Evolutionary conservation across 2,888 invertebrate genomes (phyloP), one percentile per base, ranked within the genome.

Genomic region (Dasysyrphus tricinctus): DNA sequence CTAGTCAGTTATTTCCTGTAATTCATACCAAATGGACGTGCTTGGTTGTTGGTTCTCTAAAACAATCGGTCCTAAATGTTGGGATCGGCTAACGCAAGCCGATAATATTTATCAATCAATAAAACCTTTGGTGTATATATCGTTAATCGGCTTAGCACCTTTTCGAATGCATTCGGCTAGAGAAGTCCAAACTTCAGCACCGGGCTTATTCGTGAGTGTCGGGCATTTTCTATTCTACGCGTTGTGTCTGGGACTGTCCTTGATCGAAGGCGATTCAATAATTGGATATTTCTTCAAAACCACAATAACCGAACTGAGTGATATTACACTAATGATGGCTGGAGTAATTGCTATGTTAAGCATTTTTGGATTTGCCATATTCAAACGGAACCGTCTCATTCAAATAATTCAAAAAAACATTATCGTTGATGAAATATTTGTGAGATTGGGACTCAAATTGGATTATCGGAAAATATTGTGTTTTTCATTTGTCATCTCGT

Each of bases 241-340:
- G 0, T 29, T 91, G 34, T 92, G 91, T 49, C 90, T 91, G 29
- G 89, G 89, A 9, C 81, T 89, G 11, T 91, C 92, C 0, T 78
- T 90, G 3, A 73, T 63, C 24, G 91, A 91, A 76, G 89, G 90
- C 0, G 92, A 91, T 59, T 92, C 91, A 57, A 91, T 92, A 32
- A 92, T 92, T 56, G 91, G 92, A 24, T 92, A 92, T 80, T 92
- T 92, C 82, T 92, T 92, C 65, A 91, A 92, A 78, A 92, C 92
- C 3, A 91, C 91, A 61, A 91, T 92, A 1, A 92, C 92, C 3
- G 90, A 91, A 6, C 42, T 92, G 81, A 91, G 92, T 65, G 92
- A 92, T 80, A 88, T 89, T 16, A 90, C 91, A 0, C 88, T 92
- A 4, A 88, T 91, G 5, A 42, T 91, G 12, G 91, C 91, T 5